phyloP scores from a whole-genome alignment of 2,113 vertebrate genomes.

The Thinocorus orbignyianus region DNA sequence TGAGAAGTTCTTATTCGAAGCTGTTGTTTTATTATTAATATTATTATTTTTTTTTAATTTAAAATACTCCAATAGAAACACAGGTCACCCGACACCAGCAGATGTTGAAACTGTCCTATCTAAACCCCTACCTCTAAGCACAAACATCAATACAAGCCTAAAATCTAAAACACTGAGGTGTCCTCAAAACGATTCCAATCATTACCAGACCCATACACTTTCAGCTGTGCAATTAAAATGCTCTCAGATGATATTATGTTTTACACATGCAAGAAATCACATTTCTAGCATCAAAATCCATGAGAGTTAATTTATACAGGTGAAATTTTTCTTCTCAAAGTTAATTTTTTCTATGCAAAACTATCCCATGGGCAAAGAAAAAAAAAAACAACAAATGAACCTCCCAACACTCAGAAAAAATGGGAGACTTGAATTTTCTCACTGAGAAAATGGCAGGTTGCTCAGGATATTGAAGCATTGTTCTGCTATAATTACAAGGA shows the following conservation, averaged over 20 bases:
- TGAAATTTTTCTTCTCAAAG: background rate
- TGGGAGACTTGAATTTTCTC: background rate
- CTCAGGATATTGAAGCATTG: background rate
- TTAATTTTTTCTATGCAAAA: background rate
- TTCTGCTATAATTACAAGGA: background rate
- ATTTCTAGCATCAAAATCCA: background rate
- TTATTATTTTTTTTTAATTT: background rate
- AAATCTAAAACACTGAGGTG: background rate
- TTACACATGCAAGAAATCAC: background rate
- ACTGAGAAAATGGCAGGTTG: background rate
- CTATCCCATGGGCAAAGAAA: background rate
- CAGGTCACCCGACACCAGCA: background rate
- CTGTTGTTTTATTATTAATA: too few relatives aligned
- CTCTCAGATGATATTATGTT: background rate
- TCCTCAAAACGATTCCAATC: background rate
- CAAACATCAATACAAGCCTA: background rate
- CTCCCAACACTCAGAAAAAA: background rate
- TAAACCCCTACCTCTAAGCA: background rate
- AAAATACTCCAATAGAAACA: background rate
- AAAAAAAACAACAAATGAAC: too few relatives aligned
- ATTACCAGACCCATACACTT: background rate
- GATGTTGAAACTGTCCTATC: background rate
- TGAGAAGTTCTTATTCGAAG: background rate
- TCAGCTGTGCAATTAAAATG: background rate
- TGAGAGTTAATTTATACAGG: background rate